These are phyloP conservation scores for Chironex yamaguchii DNA, from an alignment of 30 jellyfish, hydroid and myxozoan species.

Conservation along the genomic window DNA sequence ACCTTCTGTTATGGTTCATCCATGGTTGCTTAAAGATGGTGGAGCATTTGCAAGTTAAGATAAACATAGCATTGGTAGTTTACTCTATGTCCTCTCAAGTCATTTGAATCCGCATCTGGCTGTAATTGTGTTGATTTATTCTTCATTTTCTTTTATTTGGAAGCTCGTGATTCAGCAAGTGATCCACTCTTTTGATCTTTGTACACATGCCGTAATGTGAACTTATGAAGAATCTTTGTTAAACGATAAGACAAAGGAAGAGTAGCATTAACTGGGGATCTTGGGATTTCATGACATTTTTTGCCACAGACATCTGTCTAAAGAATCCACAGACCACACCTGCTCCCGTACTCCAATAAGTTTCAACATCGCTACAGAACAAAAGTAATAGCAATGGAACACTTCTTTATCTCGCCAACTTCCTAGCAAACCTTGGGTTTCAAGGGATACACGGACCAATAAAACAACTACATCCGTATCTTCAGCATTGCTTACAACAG, in stretches of 20 bases:
- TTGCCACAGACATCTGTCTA: slow-evolving; percentile 56
- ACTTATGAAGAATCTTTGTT: slow-evolving; percentile 9
- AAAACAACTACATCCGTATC: slow-evolving; percentile 37
- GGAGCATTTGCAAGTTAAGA: neutral
- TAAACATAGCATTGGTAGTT: slow-evolving; percentile 27
- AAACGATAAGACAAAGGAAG: slow-evolving; percentile 8
- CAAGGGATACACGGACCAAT: slow-evolving; percentile 16
- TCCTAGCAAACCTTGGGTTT: slow-evolving; percentile 23
- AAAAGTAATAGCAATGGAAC: slow-evolving; percentile 1
- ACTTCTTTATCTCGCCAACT: neutral
- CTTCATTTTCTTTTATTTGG: slow-evolving; percentile 35
- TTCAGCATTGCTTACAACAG: slow-evolving; percentile 17
- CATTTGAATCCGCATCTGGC: slow-evolving; percentile 46
- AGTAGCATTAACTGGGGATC: slow-evolving; percentile 11
- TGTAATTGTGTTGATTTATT: slow-evolving; percentile 40
- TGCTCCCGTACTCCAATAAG: slow-evolving; percentile 42
- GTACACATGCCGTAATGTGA: slow-evolving; percentile 7
- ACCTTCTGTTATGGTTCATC: slow-evolving; percentile 18
- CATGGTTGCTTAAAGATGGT: slow-evolving; percentile 18
- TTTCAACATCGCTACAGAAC: slow-evolving; percentile 6
- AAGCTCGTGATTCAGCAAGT: slow-evolving; percentile 7
- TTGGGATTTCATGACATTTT: slow-evolving; percentile 14
- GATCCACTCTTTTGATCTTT: slow-evolving; percentile 13
- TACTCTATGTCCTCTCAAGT: slow-evolving; percentile 43
- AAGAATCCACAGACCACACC: slow-evolving; percentile 43